These are phyloP conservation scores for Anthoptus insignis DNA, from an alignment of 2,888 invertebrate species.

Conservation along the genomic window DNA sequence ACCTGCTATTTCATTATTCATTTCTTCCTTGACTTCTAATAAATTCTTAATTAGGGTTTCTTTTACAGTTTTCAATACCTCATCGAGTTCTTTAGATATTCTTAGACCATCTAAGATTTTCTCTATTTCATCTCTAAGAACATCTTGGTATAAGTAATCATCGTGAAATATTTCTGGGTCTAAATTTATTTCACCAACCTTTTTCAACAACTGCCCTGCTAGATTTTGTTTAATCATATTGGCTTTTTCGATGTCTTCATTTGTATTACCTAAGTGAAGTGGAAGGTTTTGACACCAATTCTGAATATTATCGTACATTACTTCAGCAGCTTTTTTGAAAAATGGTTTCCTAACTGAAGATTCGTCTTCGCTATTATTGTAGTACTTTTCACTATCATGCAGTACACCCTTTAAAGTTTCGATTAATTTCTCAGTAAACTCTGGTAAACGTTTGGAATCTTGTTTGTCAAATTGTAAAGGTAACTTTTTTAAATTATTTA, in stretches of 20 bases:
- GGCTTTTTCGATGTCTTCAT: constrained; percentile 48
- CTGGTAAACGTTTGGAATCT: constrained; percentile 7
- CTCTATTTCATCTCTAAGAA: constrained; percentile 61
- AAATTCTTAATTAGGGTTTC: constrained; percentile 55
- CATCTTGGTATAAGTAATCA: constrained; percentile 58
- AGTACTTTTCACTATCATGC: constrained; percentile 16
- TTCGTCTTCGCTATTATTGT: neutral
- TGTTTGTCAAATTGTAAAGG: constrained; percentile 41
- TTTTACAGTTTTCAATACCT: constrained; percentile 50
- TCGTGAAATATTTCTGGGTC: constrained; percentile 63
- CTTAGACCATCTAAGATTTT: constrained; percentile 52
- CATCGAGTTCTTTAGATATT: constrained; percentile 44
- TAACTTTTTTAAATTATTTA: constrained; percentile 48
- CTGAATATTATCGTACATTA: constrained; percentile 54
- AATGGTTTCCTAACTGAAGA: constrained; percentile 18
- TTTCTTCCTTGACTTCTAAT: constrained; percentile 53
- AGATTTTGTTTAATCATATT: constrained; percentile 55
- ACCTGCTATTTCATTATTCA: constrained; percentile 56
- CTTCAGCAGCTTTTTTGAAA: constrained; percentile 50
- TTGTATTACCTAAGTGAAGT: constrained; percentile 45
- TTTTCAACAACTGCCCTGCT: constrained; percentile 55
- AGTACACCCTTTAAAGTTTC: constrained; percentile 21
- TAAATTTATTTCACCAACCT: constrained; percentile 62
- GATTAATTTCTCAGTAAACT: constrained; percentile 24
- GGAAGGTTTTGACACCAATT: constrained; percentile 58